phyloP scores from a whole-genome alignment of 2,113 vertebrate genomes.

The Montifringilla adamsi region DNA sequence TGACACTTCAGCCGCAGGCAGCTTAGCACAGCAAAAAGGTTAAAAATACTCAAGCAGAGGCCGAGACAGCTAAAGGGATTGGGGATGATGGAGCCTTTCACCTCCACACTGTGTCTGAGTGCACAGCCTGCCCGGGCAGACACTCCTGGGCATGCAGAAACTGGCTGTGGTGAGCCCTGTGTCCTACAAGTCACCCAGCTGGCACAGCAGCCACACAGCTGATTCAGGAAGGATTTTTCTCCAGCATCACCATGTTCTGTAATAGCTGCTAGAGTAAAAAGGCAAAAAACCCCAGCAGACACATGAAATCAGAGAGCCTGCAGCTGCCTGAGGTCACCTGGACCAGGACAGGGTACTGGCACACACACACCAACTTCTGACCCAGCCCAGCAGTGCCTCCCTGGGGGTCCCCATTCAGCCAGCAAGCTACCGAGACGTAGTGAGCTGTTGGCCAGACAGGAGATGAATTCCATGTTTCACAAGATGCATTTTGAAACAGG shows the following conservation, averaged over 20 bases:
- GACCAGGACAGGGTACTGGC: not conserved
- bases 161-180: rapidly evolving
- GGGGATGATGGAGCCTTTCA: slow-evolving; percentile 17
- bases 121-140: rapidly evolving
- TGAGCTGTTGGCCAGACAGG: not conserved
- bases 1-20: slow-evolving; percentile 45
- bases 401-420: not conserved
- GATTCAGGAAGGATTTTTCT: not conserved
- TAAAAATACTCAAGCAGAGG: slow-evolving; percentile 62
- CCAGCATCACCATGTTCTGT: not conserved
- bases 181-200: not conserved
- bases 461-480: not conserved
- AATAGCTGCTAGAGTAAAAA: not conserved
- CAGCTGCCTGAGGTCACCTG: not conserved
- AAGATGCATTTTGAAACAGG: not conserved
- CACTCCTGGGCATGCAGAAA: not conserved
- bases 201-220: not conserved
- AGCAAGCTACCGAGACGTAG: not conserved
- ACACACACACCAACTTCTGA: not conserved
- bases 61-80: slow-evolving; percentile 52
- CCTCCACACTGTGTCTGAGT: not conserved
- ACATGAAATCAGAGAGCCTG: not conserved
- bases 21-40: slow-evolving; percentile 66
- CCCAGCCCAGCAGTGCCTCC: not conserved
- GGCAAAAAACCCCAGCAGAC: not conserved